A percentile compares a stretch with the other conserved stretches of the same genome.
phyloP scores from a whole-genome alignment of 2,888 invertebrate genomes.

The Antheraea yamamai region DNA sequence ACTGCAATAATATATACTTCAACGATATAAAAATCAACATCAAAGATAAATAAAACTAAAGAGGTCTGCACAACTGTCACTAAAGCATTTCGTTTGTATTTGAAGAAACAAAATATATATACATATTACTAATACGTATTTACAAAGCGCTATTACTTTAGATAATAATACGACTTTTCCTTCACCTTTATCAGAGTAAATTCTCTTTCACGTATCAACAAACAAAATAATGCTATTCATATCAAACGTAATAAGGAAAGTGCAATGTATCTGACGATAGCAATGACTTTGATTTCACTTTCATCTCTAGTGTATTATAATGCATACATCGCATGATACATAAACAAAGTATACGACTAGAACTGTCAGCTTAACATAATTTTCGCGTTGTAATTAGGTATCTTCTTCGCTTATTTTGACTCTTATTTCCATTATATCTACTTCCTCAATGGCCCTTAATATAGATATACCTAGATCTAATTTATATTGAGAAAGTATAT shows the following conservation, averaged over 20 bases:
- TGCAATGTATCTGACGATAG: not conserved
- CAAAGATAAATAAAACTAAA: not conserved
- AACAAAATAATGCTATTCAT: not conserved
- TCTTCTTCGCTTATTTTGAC: not conserved
- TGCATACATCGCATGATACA: not conserved
- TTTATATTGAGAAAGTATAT: too few relatives aligned
- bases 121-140: not conserved
- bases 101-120: not conserved
- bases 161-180: not conserved
- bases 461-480: too few relatives aligned
- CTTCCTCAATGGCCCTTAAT: too few relatives aligned
- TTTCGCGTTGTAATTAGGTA: not conserved
- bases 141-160: not conserved
- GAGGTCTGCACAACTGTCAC: not conserved
- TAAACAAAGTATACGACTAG: not conserved
- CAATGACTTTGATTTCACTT: slow-evolving; percentile 14
- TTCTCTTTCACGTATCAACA: not conserved
- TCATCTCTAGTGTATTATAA: not conserved
- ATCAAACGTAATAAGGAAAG: not conserved
- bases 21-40: not conserved
- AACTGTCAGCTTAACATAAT: not conserved
- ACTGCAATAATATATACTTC: not conserved
- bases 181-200: not conserved
- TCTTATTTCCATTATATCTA: too few relatives aligned
- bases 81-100: not conserved